phyloP scores from a whole-genome alignment of 2,797 vertebrate species.

The Rhincodon typus region DNA sequence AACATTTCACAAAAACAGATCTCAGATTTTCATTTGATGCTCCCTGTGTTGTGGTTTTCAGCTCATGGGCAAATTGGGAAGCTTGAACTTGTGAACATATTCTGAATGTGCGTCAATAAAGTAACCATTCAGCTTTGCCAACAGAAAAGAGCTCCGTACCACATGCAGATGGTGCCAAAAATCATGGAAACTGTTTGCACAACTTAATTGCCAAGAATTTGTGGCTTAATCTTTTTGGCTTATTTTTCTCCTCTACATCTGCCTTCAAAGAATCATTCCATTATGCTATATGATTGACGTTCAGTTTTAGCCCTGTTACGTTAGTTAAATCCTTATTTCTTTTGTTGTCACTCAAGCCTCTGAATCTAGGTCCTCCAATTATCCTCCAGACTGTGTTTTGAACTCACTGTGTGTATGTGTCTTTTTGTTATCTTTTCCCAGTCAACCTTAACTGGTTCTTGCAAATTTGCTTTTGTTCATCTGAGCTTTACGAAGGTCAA shows the following conservation, averaged over 20 bases:
- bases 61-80: not conserved
- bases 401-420: not conserved
- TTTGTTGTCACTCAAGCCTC: not conserved
- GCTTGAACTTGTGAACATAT: not conserved
- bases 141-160: not conserved
- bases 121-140: not conserved
- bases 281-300: not conserved
- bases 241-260: not conserved
- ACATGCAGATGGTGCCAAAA: not conserved
- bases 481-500: not conserved
- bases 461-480: not conserved
- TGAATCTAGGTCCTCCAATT: not conserved
- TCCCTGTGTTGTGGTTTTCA: not conserved
- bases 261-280: not conserved
- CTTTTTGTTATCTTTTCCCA: not conserved
- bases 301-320: not conserved
- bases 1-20: not conserved
- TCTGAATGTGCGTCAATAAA: not conserved
- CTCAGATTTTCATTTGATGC: not conserved
- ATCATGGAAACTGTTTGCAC: not conserved
- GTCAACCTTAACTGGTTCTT: not conserved
- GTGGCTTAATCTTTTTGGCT: not conserved
- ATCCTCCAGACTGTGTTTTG: not conserved
- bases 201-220: conserved; percentile 15
- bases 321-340: not conserved